These are phyloP conservation scores for Eulemur rubriventer DNA, from an alignment of 2,797 vertebrate species.

Conservation along the genomic window DNA sequence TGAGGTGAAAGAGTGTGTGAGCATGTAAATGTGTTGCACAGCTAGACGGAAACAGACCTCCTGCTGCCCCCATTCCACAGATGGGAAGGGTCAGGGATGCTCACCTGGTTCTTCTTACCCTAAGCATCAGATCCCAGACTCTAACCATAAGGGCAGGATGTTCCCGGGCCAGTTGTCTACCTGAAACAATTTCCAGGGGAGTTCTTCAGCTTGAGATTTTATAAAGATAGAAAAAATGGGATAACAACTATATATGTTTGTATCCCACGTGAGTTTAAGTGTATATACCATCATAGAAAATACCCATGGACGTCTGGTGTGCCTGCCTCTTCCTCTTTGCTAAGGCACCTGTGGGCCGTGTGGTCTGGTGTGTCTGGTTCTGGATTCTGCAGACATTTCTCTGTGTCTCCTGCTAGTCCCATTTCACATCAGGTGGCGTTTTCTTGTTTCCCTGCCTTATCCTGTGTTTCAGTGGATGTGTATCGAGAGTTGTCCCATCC, in stretches of 20 bases:
- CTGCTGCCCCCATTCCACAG: background rate
- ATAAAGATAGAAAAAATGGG: background rate
- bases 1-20: background rate
- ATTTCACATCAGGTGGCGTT: too few relatives aligned
- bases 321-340: background rate
- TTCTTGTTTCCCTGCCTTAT: background rate
- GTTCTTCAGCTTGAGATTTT: background rate
- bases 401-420: background rate
- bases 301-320: background rate
- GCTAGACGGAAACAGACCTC: background rate
- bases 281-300: background rate
- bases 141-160: background rate
- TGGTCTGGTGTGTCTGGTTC: background rate
- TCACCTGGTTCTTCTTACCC: background rate
- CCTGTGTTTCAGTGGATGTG: background rate
- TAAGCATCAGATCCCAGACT: background rate
- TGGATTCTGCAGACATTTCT: background rate
- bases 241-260: background rate
- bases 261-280: background rate
- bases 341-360: fast-evolving
- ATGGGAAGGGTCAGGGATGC: too few relatives aligned
- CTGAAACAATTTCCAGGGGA: background rate
- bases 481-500: background rate
- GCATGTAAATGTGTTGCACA: background rate
- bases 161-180: background rate